These are phyloP conservation scores for Drosophila ficusphila DNA, from an alignment of 1,140 invertebrate genomes.

Conservation along the genomic window DNA sequence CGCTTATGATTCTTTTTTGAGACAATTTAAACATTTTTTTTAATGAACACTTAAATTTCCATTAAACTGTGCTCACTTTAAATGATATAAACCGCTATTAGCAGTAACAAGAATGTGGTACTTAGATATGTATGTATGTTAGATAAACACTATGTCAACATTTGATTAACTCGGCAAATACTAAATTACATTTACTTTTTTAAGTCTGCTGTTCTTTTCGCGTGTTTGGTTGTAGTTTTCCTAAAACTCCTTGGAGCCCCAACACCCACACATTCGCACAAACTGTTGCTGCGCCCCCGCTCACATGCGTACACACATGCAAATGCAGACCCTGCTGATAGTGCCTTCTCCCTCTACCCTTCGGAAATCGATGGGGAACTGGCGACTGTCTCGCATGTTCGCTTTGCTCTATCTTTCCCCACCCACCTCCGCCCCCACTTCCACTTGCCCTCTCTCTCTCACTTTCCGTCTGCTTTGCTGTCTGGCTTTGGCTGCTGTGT, in stretches of 20 bases:
- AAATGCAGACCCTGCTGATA: slow-evolving; percentile 25
- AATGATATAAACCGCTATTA: no score
- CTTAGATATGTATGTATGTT: no score
- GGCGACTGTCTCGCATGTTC: slow-evolving; percentile 39
- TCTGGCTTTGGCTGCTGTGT: slow-evolving; percentile 64
- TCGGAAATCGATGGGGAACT: slow-evolving; percentile 45
- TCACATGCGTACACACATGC: slow-evolving; percentile 22
- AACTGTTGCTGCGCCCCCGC: slow-evolving; percentile 77
- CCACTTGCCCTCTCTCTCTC: slow-evolving; percentile 21
- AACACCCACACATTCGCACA: slow-evolving; percentile 30
- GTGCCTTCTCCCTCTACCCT: slow-evolving; percentile 42
- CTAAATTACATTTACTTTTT: no score
- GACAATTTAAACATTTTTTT: no score
- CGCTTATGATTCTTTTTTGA: slow-evolving; percentile 12
- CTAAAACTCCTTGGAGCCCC: slow-evolving; percentile 66
- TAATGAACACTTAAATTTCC: no score
- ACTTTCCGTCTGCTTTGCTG: slow-evolving; percentile 28
- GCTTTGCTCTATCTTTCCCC: slow-evolving; percentile 32
- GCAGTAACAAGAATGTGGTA: no score
- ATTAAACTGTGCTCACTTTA: no score
- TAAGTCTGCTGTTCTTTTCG: not conserved
- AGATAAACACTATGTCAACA: no score
- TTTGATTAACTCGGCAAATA: no score
- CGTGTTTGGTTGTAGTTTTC: slow-evolving; percentile 3
- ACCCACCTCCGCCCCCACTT: slow-evolving; percentile 14